Base-by-base conservation (phyloP, 2,888 invertebrate species). In the Troides helena region DNA sequence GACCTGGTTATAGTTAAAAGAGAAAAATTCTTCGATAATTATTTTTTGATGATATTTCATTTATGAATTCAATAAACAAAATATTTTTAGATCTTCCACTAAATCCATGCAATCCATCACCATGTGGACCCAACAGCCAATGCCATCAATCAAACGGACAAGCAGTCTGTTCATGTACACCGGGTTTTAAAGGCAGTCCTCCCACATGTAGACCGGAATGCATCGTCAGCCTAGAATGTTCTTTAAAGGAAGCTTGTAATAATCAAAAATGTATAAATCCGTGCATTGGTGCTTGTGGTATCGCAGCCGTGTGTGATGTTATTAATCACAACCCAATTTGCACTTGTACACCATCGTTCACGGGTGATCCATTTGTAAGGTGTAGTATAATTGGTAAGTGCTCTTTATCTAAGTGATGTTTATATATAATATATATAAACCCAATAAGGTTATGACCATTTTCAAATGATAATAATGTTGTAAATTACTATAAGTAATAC, bases 151-250 rank as follows among this genome's bases (percentile, higher is more conserved):
- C 94, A 18, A 95, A 95, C 76, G 95, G 94, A 39, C 93, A 94
- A 73, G 95, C 96, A 59, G 94, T 95, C 64, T 97, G 97, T 82
- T 95, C 96, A 50, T 97, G 97, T 81, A 87, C 96, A 58, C 90
- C 94, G 46, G 95, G 95, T 73, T 97, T 95, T 81, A 91, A 94
- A 70, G 97, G 97, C 69, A 94, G 95, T 75, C 96, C 97, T 25
- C 95, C 96, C 57, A 95, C 95, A 72, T 97, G 96, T 81, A 93
- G 95, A 74, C 96, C 96, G 1, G 97, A 97, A 87, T 97, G 97
- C 81, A 93, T 94, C 56, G 95, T 95, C 72, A 95, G 95, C 82
- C 93, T 95, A 1, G 96, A 96, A 82, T 97, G 97, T 80, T 85
- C 95, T 18, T 94, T 95, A 73, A 95, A 94, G 74, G 90, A 94